These are phyloP conservation scores for Opisthocomus hoazin DNA, from an alignment of 2,113 vertebrate genomes.

Conservation along the genomic window DNA sequence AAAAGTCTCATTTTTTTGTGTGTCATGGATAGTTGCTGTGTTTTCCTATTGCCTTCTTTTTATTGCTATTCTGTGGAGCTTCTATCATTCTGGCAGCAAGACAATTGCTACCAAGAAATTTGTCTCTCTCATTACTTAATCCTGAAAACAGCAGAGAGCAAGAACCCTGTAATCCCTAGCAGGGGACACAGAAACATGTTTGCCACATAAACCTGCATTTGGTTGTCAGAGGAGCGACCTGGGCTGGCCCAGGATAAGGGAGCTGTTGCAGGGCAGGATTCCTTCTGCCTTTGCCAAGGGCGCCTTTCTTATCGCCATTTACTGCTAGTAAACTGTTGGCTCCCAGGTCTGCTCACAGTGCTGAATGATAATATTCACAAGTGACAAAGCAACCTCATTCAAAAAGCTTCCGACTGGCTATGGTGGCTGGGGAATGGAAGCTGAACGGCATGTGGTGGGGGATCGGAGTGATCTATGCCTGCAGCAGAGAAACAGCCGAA, in stretches of 20 bases:
- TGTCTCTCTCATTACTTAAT: background rate
- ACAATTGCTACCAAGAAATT: background rate
- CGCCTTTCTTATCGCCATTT: background rate
- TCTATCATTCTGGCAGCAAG: background rate
- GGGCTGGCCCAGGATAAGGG: background rate
- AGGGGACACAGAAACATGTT: fast-evolving
- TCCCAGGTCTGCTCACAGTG: background rate
- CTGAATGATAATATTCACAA: background rate
- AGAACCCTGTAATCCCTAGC: background rate
- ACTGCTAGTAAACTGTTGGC: background rate
- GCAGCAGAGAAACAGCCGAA: background rate
- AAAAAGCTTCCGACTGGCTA: background rate
- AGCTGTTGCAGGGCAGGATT: background rate
- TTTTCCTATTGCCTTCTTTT: background rate
- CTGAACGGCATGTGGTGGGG: background rate
- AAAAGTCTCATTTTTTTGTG: background rate
- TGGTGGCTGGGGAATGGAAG: background rate
- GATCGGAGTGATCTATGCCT: background rate
- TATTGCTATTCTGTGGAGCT: background rate
- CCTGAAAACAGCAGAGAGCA: background rate
- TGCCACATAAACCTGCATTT: background rate
- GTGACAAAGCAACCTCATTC: background rate
- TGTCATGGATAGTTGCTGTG: background rate
- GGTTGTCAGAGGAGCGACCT: background rate
- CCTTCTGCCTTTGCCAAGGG: background rate